These are phyloP conservation scores for Thalassophryne amazonica DNA, from an alignment of 2,797 vertebrate genomes.

Conservation along the genomic window DNA sequence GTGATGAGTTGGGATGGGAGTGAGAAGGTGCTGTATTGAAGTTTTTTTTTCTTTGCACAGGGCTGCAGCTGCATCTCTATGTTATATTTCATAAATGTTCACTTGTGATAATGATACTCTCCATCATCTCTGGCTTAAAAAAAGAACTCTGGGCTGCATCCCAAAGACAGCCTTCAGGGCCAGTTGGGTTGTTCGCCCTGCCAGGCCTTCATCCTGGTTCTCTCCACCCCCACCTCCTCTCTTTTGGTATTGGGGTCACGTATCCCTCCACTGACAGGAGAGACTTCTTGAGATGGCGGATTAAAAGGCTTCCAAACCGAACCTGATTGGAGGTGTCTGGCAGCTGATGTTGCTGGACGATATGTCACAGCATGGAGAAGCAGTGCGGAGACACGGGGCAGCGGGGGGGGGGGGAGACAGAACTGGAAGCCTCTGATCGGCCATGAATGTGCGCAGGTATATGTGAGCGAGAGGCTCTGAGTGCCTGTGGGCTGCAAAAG, in stretches of 20 bases:
- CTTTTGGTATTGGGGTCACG: constrained; percentile 68
- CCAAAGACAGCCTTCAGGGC: constrained; percentile 37
- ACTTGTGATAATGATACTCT: constrained; percentile 29
- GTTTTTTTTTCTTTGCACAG: no score
- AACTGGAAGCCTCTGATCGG: constrained; percentile 50
- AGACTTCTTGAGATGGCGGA: constrained; percentile 64
- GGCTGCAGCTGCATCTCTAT: no score
- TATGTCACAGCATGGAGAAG: constrained; percentile 49
- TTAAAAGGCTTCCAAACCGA: constrained; percentile 67
- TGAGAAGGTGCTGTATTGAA: no score
- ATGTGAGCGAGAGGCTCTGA: constrained; percentile 2
- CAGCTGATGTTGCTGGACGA: constrained; percentile 56
- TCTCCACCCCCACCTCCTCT: neutral
- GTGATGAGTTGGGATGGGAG: no score
- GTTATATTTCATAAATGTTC: no score
- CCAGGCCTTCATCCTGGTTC: constrained; percentile 25
- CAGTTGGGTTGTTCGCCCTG: constrained; percentile 53
- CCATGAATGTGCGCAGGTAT: constrained; percentile 38
- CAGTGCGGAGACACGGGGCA: constrained; percentile 24
- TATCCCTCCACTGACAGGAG: constrained; percentile 62
- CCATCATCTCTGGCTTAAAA: constrained; percentile 19
- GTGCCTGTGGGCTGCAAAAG: constrained; percentile 21
- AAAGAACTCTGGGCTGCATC: constrained; percentile 40
- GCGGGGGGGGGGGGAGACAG: constrained; percentile 3
- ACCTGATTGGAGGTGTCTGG: constrained; percentile 68